phyloP scores from a whole-genome alignment of 2,113 vertebrate species.

The Candoia aspera region DNA sequence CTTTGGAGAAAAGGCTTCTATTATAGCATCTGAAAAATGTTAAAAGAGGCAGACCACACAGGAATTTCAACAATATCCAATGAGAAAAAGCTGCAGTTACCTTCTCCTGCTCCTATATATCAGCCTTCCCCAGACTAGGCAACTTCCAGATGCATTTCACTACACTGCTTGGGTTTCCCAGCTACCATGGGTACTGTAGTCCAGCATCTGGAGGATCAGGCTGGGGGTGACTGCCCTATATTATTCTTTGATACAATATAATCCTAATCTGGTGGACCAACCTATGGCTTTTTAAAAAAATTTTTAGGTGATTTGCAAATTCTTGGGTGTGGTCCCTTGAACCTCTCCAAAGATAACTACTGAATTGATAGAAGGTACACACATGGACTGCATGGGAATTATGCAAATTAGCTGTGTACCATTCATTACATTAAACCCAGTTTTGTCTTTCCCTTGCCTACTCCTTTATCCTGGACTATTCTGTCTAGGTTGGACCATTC shows the following conservation, averaged over 20 bases:
- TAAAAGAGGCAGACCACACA: conserved; percentile 69
- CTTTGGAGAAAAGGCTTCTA: conserved; percentile 55
- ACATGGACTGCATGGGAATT: not conserved
- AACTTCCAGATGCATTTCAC: not conserved
- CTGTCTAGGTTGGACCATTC: not conserved
- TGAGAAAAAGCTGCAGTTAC: conserved; percentile 37
- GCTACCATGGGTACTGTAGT: not conserved
- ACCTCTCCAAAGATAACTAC: not conserved
- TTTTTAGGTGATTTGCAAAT: not conserved
- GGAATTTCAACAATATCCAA: conserved; percentile 60
- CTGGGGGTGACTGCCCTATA: not conserved
- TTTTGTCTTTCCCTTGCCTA: not conserved
- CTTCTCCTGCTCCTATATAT: not conserved
- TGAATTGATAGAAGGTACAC: not conserved
- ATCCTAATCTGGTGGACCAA: conserved; percentile 32
- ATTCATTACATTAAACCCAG: not conserved
- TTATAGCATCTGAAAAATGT: conserved; percentile 64
- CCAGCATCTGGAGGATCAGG: not conserved
- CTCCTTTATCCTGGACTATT: not conserved
- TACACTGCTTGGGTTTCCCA: not conserved
- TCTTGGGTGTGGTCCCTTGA: not conserved
- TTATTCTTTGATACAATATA: conserved; percentile 51
- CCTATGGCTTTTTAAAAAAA: not conserved
- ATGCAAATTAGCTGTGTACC: not conserved
- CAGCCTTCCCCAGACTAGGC: not conserved